Evolutionary conservation across 2,888 invertebrate genomes (phyloP), one percentile per base, ranked within the genome.

Genomic region (Seladonia tumulorum): DNA sequence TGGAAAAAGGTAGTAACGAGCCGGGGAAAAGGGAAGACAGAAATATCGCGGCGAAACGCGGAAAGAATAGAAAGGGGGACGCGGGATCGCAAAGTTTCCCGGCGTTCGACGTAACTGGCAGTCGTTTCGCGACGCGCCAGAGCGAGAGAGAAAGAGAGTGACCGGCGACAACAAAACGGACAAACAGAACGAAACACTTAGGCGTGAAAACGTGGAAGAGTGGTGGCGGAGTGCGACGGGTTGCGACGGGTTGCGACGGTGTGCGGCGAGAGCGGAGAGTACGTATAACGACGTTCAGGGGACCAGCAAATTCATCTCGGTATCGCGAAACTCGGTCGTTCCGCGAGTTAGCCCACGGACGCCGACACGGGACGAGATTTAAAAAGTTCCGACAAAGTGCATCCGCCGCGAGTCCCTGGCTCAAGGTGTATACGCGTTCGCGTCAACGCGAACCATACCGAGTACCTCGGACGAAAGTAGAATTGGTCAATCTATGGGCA

Each of bases 271-370:
- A 14, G 25, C 25, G 60, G 12, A 29, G 63, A 63, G 63, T 63
- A 63, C 25, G 81, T 83, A 71, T 90, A 92, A 92, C 91, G 92
- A 89, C 87, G 88, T 92, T 91, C 92, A 87, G 87, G 90, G 90
- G 91, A 91, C 88, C 87, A 83, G 91, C 89, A 91, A 91, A 92
- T 91, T 87, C 90, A 79, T 86, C 86, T 89, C 85, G 85, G 72
- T 71, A 82, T 81, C 74, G 79, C 84, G 82, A 79, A 88, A 86
- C 87, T 88, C 85, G 78, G 29, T 57, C 82, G 76, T 79, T 75
- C 74, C 74, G 73, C 82, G 89, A 87, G 89, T 85, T 86, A 83
- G 73, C 66, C 68, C 73, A 73, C 76, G 77, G 76, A 85, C 87
- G 86, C 70, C 76, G 86, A 79, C 76, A 66, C 73, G 90, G 66